Conservation (phyloP, 2,888 invertebrate genomes). For the Xanthorhoe designata region DNA sequence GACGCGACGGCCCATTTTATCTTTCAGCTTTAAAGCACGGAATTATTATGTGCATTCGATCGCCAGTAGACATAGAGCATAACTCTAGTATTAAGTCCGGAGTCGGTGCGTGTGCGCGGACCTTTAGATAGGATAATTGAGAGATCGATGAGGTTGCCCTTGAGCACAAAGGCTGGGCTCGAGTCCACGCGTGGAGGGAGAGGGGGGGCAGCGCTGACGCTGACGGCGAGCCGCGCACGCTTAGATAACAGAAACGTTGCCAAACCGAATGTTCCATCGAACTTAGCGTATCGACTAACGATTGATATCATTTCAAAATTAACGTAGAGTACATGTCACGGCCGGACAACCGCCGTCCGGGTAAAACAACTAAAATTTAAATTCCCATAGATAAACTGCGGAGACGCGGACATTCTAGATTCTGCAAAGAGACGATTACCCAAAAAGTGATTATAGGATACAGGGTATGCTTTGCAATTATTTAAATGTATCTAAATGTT, state of each 20-base stretch:
- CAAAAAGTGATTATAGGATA: constrained; percentile 94
- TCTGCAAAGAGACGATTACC: constrained; percentile 83
- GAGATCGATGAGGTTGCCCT: constrained; percentile 37
- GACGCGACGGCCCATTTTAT: constrained; percentile 32
- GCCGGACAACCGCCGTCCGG: constrained; percentile 58
- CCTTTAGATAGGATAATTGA: constrained; percentile 43
- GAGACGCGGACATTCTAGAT: constrained; percentile 78
- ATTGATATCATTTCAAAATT: constrained; percentile 77
- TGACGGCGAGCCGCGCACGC: constrained; percentile 40
- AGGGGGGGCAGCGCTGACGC: constrained; percentile 35
- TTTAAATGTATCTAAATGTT: constrained; percentile 89
- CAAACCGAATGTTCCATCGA: constrained; percentile 73
- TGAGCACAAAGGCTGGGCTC: constrained; percentile 42
- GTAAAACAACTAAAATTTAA: constrained; percentile 67
- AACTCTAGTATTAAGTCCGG: constrained; percentile 35
- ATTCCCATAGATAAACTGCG: constrained; percentile 76
- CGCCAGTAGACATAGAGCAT: constrained; percentile 38
- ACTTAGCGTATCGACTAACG: constrained; percentile 78
- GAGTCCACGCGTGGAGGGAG: constrained; percentile 34
- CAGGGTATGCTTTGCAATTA: constrained; percentile 98
- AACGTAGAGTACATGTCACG: constrained; percentile 70
- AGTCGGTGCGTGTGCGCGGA: constrained; percentile 45
- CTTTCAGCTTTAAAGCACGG: constrained; percentile 37
- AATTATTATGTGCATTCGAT: constrained; percentile 37
- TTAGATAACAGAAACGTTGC: constrained; percentile 81